phyloP scores from a whole-genome alignment of 2,797 vertebrate genomes.

The Oophaga sylvatica region DNA sequence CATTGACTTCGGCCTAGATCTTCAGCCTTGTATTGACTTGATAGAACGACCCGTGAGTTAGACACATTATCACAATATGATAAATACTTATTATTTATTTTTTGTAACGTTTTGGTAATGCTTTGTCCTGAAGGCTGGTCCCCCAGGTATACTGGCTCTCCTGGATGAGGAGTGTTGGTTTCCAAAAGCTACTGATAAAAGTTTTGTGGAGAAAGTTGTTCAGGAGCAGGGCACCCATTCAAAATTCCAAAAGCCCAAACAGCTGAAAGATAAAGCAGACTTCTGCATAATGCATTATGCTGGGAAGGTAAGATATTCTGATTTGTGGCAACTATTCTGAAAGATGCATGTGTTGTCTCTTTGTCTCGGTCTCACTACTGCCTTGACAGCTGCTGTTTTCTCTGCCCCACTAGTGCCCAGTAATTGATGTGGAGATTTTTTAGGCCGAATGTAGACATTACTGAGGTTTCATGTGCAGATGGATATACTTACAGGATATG shows the following conservation, averaged over 20 bases:
- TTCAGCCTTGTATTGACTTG: slow-evolving; percentile 83
- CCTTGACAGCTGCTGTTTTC: too few species aligned
- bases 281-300: slow-evolving; percentile 98
- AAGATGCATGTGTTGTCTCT: too few species aligned
- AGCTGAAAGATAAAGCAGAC: slow-evolving; percentile 97
- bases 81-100: neutral
- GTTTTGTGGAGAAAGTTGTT: slow-evolving; percentile 93
- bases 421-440: too few species aligned
- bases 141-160: slow-evolving; percentile 92
- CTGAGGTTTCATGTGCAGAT: too few species aligned
- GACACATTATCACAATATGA: neutral
- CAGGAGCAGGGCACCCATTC: slow-evolving; percentile 95
- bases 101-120: neutral
- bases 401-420: too few species aligned
- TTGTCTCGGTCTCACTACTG: too few species aligned
- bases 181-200: slow-evolving; percentile 97
- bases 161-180: slow-evolving; percentile 99
- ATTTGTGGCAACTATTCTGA: neutral
- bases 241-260: slow-evolving; percentile 97
- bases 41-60: slow-evolving; percentile 86
- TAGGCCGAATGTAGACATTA: too few species aligned
- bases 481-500: too few species aligned
- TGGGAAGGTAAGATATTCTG: slow-evolving; percentile 80
- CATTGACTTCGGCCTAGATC: slow-evolving; percentile 82
- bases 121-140: slow-evolving; percentile 81